Conservation (phyloP, 2,888 invertebrate genomes). For the Diadegma fenestrale region DNA sequence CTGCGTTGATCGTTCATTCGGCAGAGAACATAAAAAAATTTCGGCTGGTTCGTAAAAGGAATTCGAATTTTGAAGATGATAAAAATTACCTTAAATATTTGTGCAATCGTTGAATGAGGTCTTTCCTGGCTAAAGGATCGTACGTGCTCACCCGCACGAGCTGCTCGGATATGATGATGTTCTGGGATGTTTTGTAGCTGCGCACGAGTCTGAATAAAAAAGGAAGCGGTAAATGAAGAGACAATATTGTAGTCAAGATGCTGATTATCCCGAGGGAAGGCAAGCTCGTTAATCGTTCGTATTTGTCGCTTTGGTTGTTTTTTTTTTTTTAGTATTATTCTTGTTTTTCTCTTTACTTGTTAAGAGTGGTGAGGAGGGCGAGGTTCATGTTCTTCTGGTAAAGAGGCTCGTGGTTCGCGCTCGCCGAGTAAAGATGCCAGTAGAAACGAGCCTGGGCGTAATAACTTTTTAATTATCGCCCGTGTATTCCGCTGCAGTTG, state of each 20-base stretch:
- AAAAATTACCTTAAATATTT: constrained; percentile 53
- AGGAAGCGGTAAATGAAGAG: constrained; percentile 36
- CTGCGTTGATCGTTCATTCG: constrained; percentile 55
- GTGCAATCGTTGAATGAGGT: constrained; percentile 54
- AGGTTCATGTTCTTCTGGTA: constrained; percentile 73
- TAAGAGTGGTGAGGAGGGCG: constrained; percentile 68
- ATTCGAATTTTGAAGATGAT: not conserved
- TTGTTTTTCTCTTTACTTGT: constrained; percentile 68
- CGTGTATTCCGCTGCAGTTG: constrained; percentile 37
- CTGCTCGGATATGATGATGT: constrained; percentile 61
- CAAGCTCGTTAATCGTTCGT: constrained; percentile 49
- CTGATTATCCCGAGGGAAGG: constrained; percentile 49
- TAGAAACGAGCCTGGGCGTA: constrained; percentile 76
- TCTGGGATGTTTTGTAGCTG: constrained; percentile 34
- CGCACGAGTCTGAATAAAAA: constrained; percentile 38
- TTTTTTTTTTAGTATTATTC: constrained; percentile 27
- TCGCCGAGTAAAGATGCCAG: constrained; percentile 74
- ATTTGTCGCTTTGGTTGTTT: constrained; percentile 43
- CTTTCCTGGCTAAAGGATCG: constrained; percentile 56
- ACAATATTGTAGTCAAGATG: constrained; percentile 51
- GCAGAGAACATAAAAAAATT: not conserved
- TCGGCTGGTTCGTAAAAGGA: not conserved
- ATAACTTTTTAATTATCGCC: constrained; percentile 72
- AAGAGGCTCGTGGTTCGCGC: constrained; percentile 67
- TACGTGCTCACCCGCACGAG: constrained; percentile 56